Evolutionary conservation across 2,113 vertebrate genomes (phyloP).

Genomic region (Madoqua kirkii): DNA sequence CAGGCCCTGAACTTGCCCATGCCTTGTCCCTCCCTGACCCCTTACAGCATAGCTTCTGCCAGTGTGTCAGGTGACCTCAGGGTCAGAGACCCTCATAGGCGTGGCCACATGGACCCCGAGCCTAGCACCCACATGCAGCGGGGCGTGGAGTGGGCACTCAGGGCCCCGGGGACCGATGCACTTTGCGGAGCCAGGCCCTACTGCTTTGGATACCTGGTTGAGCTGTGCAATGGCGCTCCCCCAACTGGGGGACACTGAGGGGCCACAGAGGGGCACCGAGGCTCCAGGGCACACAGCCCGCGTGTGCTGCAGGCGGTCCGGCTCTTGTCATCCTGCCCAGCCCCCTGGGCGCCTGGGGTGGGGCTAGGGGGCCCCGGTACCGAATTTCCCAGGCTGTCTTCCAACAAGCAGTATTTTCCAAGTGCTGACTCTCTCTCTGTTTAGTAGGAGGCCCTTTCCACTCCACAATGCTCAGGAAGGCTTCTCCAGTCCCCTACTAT

Average conservation of each 20-base stretch:
- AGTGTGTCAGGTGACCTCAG: neutral
- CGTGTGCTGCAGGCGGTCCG: neutral
- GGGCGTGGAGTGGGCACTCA: neutral
- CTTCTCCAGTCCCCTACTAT: neutral
- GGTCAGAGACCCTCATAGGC: neutral
- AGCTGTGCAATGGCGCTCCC: neutral
- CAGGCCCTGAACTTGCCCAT: too few relatives aligned
- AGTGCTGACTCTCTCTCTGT: too few relatives aligned
- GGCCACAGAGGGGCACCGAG: neutral
- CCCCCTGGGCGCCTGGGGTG: accelerated
- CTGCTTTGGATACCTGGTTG: neutral
- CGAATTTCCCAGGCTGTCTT: neutral
- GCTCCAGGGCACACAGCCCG: neutral
- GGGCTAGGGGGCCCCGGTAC: neutral
- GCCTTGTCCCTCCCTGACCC: neutral
- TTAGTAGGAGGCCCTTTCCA: neutral
- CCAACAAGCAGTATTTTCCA: neutral
- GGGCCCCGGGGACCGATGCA: neutral
- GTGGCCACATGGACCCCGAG: neutral
- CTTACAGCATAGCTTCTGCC: neutral
- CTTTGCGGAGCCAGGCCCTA: neutral
- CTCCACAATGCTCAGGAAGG: neutral
- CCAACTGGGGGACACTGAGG: neutral
- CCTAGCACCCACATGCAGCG: too few relatives aligned
- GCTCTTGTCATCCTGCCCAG: neutral